Base-by-base conservation (phyloP, 2,888 invertebrate species). In the Homarus gammarus region DNA sequence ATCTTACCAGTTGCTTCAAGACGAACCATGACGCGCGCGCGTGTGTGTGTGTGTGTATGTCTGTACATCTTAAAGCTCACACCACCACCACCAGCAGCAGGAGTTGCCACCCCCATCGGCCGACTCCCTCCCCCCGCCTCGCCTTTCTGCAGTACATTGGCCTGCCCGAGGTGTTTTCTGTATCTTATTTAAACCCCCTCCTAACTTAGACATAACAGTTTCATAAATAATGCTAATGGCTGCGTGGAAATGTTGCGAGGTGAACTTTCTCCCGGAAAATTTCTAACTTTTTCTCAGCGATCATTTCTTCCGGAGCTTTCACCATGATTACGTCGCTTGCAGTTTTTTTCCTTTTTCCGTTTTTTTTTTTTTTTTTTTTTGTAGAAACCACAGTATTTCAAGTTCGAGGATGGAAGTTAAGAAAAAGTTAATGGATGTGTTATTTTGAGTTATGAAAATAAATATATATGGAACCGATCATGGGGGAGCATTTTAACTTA, bases 181-280 rank as follows among this genome's bases (percentile, higher is more conserved):
- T 56, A 56, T 27, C 64, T 64, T 64, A 64, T 64, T 64, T 64
- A 64, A 64, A 64, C 64, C 64, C n/a, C 12, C 27, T 64, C 64
- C 27, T 64, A 64, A 64, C 27, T 64, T 64, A 64, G 27, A 64
- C 64, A n/a, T 64, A 64, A 64, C 64, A n/a, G 64, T 64, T 64
- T 64, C 64, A 64, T 64, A 64, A 64, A 64, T 64, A 64, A 64
- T 64, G 64, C 64, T 64, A 64, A 64, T 64, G 64, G 64, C 64
- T 64, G 64, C 64, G 27, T 64, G 64, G 27, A 27, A 27, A 64
- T 64, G 64, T 27, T 64, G 64, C 27, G 3, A 64, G 64, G 64
- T 64, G 64, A 64, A 64, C 64, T 64, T 64, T 64, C 64, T 5
- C 64, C n/a, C 6, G 27, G 27, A 64, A 64, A 64, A 64, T 64